Evolutionary conservation across 2,113 vertebrate genomes (phyloP), one percentile per base, ranked within the genome.

Genomic region (Gallinago undulata): DNA sequence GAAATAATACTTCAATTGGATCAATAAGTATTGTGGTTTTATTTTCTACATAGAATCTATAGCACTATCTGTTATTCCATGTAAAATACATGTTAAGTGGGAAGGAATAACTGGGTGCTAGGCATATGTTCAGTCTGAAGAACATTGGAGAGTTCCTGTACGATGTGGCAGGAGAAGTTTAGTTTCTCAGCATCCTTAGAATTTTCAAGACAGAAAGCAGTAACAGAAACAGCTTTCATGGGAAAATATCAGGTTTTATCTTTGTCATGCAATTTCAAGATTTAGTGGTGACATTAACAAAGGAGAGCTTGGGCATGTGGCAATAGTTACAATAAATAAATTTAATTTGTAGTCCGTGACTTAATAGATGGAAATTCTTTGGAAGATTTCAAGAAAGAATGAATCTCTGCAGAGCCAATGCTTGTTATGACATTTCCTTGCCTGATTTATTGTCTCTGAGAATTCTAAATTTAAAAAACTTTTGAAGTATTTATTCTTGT

Each of bases 181-280:
- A 39, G 31, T 96, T 97, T 92, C 68, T 74, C 35, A 84, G 13
- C 17, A 77, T 72, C 48, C 50, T 86, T 80, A 56, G 60, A 80
- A 93, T 93, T 90, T 47, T 33, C 73, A 94, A 59, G 74, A 33
- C 55, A 92, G 43, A 89, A 68, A 90, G 41, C 56, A 97, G 83
- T 60, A 92, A 67, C 70, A 97, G 91, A 97, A 96, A 95, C 25
- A 82, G 9, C 15, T 97, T 92, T 74, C 37, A 92, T 41, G 96
- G 50, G 13, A 93, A 97, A 82, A 67, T 47, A 96, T 94, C 4
- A 86, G 92, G 95, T 94, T 96, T 79, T 93, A 74, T 89, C 57
- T 94, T 95, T 94, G 57, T 93, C 63, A 23, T 33, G 27, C 84
- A 87, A 82, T 92, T 87, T 89, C 60, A 66, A 66, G 75, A 11